Evolutionary conservation across 2,113 vertebrate species (phyloP).

Genomic region (Pheucticus melanocephalus): DNA sequence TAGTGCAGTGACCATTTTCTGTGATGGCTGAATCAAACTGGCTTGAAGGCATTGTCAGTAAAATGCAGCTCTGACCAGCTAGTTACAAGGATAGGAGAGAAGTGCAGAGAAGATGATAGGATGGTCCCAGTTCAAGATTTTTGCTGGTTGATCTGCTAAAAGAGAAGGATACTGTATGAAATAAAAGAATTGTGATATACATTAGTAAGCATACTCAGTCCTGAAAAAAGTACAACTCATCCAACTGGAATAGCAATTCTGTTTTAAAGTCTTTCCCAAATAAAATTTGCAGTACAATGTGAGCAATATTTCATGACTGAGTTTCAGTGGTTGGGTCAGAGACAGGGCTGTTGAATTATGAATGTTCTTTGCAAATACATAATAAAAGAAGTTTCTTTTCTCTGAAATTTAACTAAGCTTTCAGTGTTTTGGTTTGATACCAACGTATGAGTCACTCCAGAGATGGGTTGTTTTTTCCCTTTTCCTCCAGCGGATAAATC

Average conservation of each 20-base stretch:
- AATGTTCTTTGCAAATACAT: accelerated
- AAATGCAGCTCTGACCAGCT: not conserved
- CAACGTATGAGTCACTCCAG: not conserved
- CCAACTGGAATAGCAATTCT: not conserved
- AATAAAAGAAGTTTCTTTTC: not conserved
- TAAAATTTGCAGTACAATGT: not conserved
- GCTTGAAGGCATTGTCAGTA: not conserved
- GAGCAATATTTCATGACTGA: not conserved
- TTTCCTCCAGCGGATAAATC: constrained; percentile 80
- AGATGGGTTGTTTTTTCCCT: not conserved
- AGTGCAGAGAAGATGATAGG: not conserved
- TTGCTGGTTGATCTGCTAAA: not conserved
- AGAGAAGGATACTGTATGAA: not conserved
- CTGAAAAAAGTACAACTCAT: not conserved
- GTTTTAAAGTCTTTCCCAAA: not conserved
- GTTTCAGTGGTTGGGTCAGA: not conserved
- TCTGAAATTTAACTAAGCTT: not conserved
- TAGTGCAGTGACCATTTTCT: not conserved
- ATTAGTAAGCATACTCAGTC: not conserved
- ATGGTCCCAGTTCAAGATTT: not conserved
- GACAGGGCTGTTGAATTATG: not conserved
- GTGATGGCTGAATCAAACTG: not conserved
- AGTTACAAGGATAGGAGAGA: not conserved
- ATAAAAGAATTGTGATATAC: not conserved
- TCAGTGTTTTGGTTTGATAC: not conserved